phyloP scores from a whole-genome alignment of 2,888 invertebrate species.

The Aspidiotus destructor region DNA sequence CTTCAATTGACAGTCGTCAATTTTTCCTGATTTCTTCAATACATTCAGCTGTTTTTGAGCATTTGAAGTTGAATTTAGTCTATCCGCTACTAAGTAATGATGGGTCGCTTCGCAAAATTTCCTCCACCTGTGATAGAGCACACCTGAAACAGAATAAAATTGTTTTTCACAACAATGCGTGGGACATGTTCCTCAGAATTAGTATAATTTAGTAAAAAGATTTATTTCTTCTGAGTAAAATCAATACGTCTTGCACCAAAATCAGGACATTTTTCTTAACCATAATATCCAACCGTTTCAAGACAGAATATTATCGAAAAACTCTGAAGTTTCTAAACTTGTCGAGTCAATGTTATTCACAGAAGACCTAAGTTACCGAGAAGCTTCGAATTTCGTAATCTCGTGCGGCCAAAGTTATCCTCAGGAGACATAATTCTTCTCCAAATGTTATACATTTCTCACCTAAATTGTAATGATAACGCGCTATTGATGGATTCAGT shows the following conservation, averaged over 20 bases:
- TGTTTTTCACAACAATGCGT: not conserved
- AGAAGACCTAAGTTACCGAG: not conserved
- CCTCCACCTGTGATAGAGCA: slow-evolving; percentile 87
- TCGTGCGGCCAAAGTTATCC: too few relatives aligned
- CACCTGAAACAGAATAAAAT: slow-evolving; percentile 49
- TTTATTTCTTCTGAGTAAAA: not conserved
- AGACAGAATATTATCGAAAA: not conserved
- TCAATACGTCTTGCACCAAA: not conserved
- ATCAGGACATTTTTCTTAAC: not conserved
- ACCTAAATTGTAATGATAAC: slow-evolving; percentile 86
- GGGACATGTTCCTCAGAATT: not conserved
- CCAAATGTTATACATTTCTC: slow-evolving; percentile 38
- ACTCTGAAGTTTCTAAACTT: not conserved
- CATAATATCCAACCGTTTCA: too few relatives aligned
- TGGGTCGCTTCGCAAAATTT: slow-evolving; percentile 61
- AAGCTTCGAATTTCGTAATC: not conserved
- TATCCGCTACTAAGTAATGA: slow-evolving; percentile 50
- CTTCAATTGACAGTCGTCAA: slow-evolving; percentile 5
- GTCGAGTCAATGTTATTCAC: too few relatives aligned
- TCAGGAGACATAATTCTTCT: too few relatives aligned
- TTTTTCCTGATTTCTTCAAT: slow-evolving; percentile 24
- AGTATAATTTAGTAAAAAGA: not conserved
- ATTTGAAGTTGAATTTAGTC: slow-evolving; percentile 19
- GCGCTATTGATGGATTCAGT: slow-evolving; percentile 55
- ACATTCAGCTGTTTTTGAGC: slow-evolving; percentile 19